Conservation (phyloP, 2,113 vertebrate species). For the Pogona vitticeps region DNA sequence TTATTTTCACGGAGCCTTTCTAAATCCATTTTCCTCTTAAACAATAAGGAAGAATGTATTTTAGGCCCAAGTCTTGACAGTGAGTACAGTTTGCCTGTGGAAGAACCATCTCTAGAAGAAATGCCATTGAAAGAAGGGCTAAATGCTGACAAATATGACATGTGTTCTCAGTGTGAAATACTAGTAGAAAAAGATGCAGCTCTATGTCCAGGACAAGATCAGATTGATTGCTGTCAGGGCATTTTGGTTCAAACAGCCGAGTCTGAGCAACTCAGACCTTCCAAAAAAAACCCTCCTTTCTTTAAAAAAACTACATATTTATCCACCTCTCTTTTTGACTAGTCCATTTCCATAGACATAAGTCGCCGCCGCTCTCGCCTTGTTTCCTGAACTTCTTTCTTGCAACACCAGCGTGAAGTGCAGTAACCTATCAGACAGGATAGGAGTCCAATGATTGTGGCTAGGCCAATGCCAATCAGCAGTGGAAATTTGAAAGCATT, state of each 20-base stretch:
- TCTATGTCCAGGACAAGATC: constrained; percentile 74
- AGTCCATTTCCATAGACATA: constrained; percentile 95
- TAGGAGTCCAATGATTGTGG: constrained; percentile 85
- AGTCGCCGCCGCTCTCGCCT: constrained; percentile 84
- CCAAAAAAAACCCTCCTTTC: constrained; percentile 28
- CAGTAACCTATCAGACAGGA: constrained; percentile 93
- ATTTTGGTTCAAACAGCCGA: constrained; percentile 53
- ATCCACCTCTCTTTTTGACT: constrained; percentile 60
- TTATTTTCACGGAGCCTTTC: constrained; percentile 15
- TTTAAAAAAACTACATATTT: constrained; percentile 10
- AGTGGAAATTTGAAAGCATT: constrained; percentile 92
- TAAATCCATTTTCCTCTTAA: constrained; percentile 26
- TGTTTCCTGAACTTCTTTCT: constrained; percentile 84
- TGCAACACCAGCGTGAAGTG: constrained; percentile 90
- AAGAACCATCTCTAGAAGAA: constrained; percentile 65
- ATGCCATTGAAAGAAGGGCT: constrained; percentile 72
- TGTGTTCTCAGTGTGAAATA: constrained; percentile 59
- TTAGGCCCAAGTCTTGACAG: constrained; percentile 38
- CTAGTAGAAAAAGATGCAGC: constrained; percentile 60
- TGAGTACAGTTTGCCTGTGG: constrained; percentile 55
- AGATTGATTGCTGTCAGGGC: constrained; percentile 62
- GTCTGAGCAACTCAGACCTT: constrained; percentile 45
- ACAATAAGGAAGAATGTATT: constrained; percentile 33
- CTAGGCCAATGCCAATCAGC: constrained; percentile 86
- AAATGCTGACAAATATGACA: constrained; percentile 62